Conservation (phyloP, 2,888 invertebrate species). For the Holacanthella duospinosa region DNA sequence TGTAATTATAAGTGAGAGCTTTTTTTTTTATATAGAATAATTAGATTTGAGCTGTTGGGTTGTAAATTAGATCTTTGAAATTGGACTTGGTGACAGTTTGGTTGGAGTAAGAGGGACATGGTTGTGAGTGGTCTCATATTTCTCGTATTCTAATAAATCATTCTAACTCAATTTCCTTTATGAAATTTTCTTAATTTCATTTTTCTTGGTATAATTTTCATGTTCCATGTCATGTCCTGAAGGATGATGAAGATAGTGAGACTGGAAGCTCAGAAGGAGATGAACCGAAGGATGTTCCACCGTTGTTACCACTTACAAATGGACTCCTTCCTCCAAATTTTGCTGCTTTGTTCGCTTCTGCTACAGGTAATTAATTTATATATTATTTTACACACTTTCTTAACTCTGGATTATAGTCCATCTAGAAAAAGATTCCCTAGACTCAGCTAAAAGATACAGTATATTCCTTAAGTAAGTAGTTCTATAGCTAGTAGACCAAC, state of each 20-base stretch:
- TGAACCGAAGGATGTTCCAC: conserved; percentile 29
- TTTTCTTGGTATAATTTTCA: conserved; percentile 12
- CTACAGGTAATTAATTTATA: conserved; percentile 12
- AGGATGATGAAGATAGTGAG: conserved; percentile 35
- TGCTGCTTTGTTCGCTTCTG: conserved; percentile 35
- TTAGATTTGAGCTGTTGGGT: too few species aligned
- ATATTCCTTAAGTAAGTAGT: too few species aligned
- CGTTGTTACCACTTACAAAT: conserved; percentile 31
- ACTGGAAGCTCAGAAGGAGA: conserved; percentile 33
- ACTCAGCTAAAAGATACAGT: too few species aligned
- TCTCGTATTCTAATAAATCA: background rate
- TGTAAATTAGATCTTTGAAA: too few species aligned
- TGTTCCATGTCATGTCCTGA: too few species aligned
- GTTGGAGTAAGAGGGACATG: too few species aligned
- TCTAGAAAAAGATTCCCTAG: background rate
- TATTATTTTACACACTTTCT: too few species aligned
- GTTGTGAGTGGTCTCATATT: too few species aligned
- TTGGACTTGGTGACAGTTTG: too few species aligned
- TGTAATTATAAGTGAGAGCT: too few species aligned
- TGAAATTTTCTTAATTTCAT: background rate
- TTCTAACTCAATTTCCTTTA: background rate
- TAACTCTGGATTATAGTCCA: background rate
- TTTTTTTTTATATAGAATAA: too few species aligned
- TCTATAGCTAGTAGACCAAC: too few species aligned
- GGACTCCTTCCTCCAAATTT: conserved; percentile 33